These are phyloP conservation scores for Cepaea nemoralis DNA, from an alignment of 1,140 invertebrate species.

Conservation along the genomic window DNA sequence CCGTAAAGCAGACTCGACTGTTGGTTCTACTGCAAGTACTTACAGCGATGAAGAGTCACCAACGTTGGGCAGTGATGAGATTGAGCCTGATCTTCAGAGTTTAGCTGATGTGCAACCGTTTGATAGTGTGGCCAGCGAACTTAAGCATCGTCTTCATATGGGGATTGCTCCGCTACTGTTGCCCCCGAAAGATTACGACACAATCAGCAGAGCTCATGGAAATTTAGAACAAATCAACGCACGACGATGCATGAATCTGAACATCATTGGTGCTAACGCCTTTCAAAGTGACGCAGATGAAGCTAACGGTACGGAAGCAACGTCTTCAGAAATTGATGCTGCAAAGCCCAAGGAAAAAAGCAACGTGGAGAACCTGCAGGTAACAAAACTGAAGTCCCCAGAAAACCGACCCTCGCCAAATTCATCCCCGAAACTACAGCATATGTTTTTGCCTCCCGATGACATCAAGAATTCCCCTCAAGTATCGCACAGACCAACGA, in stretches of 20 bases:
- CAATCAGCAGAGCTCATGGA: conserved; percentile 77
- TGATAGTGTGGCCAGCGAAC: conserved; percentile 91
- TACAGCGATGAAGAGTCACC: conserved; percentile 53
- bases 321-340: conserved; percentile 40
- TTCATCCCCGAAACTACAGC: not conserved
- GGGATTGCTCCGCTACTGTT: conserved; percentile 82
- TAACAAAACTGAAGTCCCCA: not conserved
- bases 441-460: not conserved
- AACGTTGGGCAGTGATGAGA: conserved; percentile 53
- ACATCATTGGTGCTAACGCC: conserved; percentile 31
- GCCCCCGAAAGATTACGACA: conserved; percentile 93
- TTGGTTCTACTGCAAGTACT: conserved; percentile 54
- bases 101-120: conserved; percentile 80
- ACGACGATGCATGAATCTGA: conserved; percentile 34
- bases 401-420: not conserved
- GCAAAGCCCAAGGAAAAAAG: not conserved
- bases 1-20: conserved; percentile 49
- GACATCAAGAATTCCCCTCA: not conserved
- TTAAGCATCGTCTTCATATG: conserved; percentile 80
- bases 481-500: not conserved
- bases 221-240: conserved; percentile 41
- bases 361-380: not conserved
- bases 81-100: conserved; percentile 62
- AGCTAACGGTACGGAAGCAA: conserved; percentile 56
- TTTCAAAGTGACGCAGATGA: conserved; percentile 38